A percentile compares a stretch with the other conserved stretches of the same genome.
Evolutionary conservation across 2,113 vertebrate species (phyloP).

Genomic region (Tenrec ecaudatus): DNA sequence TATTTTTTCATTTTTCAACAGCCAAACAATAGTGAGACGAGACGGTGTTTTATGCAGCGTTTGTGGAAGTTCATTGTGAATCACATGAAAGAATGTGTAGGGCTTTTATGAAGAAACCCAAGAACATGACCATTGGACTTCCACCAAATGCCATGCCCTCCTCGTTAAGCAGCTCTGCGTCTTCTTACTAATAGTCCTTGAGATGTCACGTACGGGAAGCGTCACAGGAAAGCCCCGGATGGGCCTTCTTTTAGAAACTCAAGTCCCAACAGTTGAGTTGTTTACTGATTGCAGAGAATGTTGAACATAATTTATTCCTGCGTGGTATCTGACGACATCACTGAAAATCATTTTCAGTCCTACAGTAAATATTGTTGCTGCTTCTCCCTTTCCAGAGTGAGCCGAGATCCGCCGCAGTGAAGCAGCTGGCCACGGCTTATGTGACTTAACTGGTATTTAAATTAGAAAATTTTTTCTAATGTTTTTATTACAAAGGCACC

Average conservation of each 20-base stretch:
- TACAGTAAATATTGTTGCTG: not conserved
- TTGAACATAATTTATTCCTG: constrained; percentile 44
- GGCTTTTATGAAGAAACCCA: constrained; percentile 57
- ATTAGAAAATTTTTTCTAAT: constrained; percentile 7
- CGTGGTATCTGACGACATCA: not conserved
- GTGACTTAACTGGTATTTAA: not conserved
- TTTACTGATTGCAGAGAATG: constrained; percentile 24
- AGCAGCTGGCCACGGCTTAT: not conserved
- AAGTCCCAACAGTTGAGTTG: not conserved
- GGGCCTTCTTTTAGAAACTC: constrained; percentile 21
- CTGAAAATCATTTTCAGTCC: constrained; percentile 39
- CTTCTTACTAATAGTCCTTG: constrained; percentile 39
- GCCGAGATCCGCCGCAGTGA: not conserved
- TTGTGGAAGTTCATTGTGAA: constrained; percentile 56
- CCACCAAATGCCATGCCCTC: not conserved
- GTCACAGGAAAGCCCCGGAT: constrained; percentile 1
- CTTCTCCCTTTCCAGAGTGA: not conserved
- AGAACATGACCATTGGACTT: not conserved
- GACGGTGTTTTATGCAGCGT: not conserved
- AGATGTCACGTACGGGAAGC: constrained; percentile 17
- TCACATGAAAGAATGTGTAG: constrained; percentile 3
- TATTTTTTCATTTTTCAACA: constrained; percentile 7
- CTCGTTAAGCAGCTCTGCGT: not conserved
- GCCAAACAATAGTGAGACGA: not conserved
- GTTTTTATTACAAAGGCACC: not conserved